Percentiles rank a stretch among this genome's conserved stretches.
Evolutionary conservation across 2,113 vertebrate species (phyloP).

Genomic region (Gambusia affinis): DNA sequence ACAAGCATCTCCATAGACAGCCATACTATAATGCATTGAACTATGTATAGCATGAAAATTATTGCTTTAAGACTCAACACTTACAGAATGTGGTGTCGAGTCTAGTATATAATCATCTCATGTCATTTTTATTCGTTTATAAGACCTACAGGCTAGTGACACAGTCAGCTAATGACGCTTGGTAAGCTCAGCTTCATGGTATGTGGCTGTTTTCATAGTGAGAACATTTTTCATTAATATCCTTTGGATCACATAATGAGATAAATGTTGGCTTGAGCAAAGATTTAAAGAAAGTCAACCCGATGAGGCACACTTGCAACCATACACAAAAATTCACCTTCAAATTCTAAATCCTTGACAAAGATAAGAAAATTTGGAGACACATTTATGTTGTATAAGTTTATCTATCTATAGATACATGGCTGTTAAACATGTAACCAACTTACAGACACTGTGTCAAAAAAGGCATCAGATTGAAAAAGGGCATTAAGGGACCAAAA

Average conservation of each 20-base stretch:
- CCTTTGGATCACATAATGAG: conserved; percentile 40
- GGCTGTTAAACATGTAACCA: background rate
- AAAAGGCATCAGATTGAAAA: too few relatives aligned
- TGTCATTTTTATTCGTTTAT: conserved; percentile 63
- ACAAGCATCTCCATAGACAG: too few relatives aligned
- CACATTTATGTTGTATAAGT: background rate
- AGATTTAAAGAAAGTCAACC: conserved; percentile 19
- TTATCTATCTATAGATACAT: background rate
- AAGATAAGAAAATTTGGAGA: background rate
- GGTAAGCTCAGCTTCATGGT: background rate
- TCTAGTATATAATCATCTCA: conserved; percentile 51
- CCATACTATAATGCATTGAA: too few relatives aligned
- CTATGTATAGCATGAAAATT: too few relatives aligned
- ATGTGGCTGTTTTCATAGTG: conserved; percentile 57
- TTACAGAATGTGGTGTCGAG: too few relatives aligned
- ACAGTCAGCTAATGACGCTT: background rate
- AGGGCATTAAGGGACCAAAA: conserved; percentile 8
- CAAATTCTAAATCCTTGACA: conserved; percentile 22
- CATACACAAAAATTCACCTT: conserved; percentile 21
- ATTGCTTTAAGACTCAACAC: too few relatives aligned
- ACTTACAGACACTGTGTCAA: too few relatives aligned
- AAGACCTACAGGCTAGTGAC: conserved; percentile 44
- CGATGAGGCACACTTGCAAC: conserved; percentile 3
- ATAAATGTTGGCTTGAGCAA: conserved; percentile 29
- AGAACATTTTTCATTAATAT: conserved; percentile 56